Percentiles rank a stretch among this genome's conserved stretches.
phyloP scores from a whole-genome alignment of 2,113 vertebrate species.

The Corythornis vintsioides region DNA sequence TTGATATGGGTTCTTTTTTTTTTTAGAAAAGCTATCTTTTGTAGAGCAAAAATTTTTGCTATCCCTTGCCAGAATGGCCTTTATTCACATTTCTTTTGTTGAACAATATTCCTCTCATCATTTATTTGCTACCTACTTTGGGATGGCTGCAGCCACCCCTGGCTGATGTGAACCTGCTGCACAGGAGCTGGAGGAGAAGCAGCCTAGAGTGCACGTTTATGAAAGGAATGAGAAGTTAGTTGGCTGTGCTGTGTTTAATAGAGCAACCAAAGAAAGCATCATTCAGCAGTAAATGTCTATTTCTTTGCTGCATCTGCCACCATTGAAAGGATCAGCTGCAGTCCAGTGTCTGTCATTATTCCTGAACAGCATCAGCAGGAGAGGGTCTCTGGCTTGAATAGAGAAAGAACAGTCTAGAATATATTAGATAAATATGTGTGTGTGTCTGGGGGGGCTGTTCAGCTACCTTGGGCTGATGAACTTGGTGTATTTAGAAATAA shows the following conservation, averaged over 20 bases:
- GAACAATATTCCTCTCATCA: background rate
- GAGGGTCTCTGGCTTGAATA: background rate
- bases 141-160: background rate
- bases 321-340: background rate
- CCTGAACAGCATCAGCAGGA: background rate
- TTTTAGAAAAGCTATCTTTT: background rate
- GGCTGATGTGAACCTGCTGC: background rate
- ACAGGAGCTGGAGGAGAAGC: background rate
- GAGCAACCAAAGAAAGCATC: background rate
- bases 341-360: background rate
- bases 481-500: background rate
- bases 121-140: background rate
- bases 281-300: background rate
- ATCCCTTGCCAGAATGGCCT: background rate
- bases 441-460: background rate
- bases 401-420: background rate
- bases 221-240: background rate
- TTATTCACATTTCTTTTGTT: background rate
- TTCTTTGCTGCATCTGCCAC: background rate
- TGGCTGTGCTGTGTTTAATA: background rate
- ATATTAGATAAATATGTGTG: background rate
- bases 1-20: too few species aligned
- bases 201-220: accelerated
- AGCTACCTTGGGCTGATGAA: background rate
- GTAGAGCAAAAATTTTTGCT: background rate